Conservation (phyloP, 1,140 invertebrate genomes). For the Alviniconcha marisindica region DNA sequence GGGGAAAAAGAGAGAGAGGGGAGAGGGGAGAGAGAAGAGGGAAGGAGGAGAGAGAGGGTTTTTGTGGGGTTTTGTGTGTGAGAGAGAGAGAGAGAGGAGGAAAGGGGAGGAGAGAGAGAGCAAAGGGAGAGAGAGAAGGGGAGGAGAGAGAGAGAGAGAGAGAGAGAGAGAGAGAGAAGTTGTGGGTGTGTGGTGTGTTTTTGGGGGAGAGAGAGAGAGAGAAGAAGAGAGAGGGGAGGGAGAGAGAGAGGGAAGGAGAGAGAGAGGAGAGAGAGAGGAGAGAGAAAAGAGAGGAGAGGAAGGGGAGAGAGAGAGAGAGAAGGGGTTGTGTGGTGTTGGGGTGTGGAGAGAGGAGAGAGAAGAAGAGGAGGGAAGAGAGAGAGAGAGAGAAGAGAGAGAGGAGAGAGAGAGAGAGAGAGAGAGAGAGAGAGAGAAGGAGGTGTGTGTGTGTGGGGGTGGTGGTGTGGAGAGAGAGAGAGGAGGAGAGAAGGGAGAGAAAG, state of each 20-base stretch:
- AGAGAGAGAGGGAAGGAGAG: neutral
- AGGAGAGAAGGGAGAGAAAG: too few species aligned
- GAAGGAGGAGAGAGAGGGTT: too few species aligned
- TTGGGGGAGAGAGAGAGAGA: too few species aligned
- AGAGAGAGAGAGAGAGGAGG: neutral
- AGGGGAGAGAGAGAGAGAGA: too few species aligned
- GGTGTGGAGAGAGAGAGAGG: neutral
- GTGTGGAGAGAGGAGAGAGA: neutral
- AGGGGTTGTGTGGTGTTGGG: too few species aligned
- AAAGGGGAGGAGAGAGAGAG: neutral
- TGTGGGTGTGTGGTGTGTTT: too few species aligned
- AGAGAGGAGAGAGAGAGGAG: neutral
- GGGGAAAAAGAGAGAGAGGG: neutral
- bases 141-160: too few species aligned
- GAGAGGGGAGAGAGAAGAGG: too few species aligned
- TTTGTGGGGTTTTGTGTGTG: slow-evolving; percentile 3
- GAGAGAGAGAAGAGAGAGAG: neutral
- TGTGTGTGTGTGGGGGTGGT: neutral
- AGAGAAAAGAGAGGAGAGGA: too few species aligned
- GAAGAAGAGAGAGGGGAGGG: neutral
- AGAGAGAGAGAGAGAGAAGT: neutral
- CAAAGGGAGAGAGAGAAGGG: too few species aligned
- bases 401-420: neutral
- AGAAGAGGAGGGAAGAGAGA: neutral
- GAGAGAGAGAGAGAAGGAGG: neutral